Base-by-base conservation (phyloP, 2,888 invertebrate genomes). In the Phalangium opilio region DNA sequence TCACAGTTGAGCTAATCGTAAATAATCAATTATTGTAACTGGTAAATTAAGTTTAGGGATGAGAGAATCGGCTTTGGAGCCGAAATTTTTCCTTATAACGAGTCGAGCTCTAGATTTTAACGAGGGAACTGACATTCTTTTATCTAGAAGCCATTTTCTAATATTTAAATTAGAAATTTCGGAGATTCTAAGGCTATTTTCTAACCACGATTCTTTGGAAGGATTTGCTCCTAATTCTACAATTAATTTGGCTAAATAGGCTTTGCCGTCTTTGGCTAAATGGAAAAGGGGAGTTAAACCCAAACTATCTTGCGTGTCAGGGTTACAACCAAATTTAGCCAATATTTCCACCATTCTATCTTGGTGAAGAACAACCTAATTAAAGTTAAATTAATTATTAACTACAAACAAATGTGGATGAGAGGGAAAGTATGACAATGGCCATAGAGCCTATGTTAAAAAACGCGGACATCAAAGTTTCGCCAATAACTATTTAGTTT, bases 261-360 rank as follows among this genome's bases (percentile, higher is more conserved):
- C 35, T 43, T 53, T 52, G 11, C 49, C 50, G 14, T 49, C 49
- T 21, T 38, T 50, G 10, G 44, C 47, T 14, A 53, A 53, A 56
- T 59, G 60, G 49, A 60, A 61, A 32, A 64, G 50, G 8, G 60
- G 60, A 5, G 58, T 56, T 15, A 55, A 48, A 5, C 55, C 53
- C 11, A 53, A 43, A 20, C 50, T 48, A 47, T 60, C 60, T 27
- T 51, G 44, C 32, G 55, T 51, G 34, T 50, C 48, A 7, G 54
- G 51, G 34, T 55, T 50, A 17, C 59, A 59, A 14, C 60, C 60
- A 18, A 50, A 50, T 12, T 51, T 49, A 11, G 59, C 43, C 5
- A 60, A 50, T 5, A 55, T 41, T 34, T 46, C 44, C 7, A 54
- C 53, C n/a, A 56, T 43, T 5, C 44, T 34, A 12, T 53, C 35